These are phyloP conservation scores for Hycleus phaleratus DNA, from an alignment of 1,140 invertebrate species.

Conservation along the genomic window DNA sequence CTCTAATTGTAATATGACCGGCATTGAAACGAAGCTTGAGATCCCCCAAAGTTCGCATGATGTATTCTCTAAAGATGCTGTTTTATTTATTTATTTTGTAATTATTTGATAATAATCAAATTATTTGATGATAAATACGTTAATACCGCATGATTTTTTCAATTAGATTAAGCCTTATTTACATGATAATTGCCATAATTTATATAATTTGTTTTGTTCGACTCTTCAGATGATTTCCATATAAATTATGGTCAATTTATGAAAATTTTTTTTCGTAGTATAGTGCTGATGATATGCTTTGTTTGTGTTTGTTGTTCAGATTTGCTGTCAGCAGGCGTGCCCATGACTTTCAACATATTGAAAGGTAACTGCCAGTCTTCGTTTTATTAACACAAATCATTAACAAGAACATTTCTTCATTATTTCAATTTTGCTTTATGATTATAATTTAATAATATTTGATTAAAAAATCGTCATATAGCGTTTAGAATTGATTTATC, in stretches of 20 bases:
- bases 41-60: constrained; percentile 3
- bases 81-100: constrained; percentile 7
- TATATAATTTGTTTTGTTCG: background rate
- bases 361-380: constrained; percentile 53
- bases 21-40: too few species aligned
- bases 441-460: background rate
- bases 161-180: constrained; percentile 1
- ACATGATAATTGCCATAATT: background rate
- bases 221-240: too few species aligned
- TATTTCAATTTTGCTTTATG: too few species aligned
- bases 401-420: too few species aligned
- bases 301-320: constrained; percentile 62
- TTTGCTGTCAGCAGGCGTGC: constrained; percentile 63
- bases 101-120: constrained; percentile 6
- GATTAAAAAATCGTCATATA: background rate
- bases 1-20: too few species aligned
- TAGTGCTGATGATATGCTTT: constrained; percentile 44
- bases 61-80: constrained; percentile 8
- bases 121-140: constrained; percentile 3
- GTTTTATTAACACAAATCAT: constrained; percentile 22
- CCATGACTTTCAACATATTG: constrained; percentile 68
- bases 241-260: too few species aligned
- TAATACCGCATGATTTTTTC: constrained; percentile 8
- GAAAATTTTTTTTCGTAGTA: constrained; percentile 25
- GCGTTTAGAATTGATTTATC: too few species aligned